phyloP scores from a whole-genome alignment of 2,888 invertebrate genomes.

The Pollenia griseotomentosa region DNA sequence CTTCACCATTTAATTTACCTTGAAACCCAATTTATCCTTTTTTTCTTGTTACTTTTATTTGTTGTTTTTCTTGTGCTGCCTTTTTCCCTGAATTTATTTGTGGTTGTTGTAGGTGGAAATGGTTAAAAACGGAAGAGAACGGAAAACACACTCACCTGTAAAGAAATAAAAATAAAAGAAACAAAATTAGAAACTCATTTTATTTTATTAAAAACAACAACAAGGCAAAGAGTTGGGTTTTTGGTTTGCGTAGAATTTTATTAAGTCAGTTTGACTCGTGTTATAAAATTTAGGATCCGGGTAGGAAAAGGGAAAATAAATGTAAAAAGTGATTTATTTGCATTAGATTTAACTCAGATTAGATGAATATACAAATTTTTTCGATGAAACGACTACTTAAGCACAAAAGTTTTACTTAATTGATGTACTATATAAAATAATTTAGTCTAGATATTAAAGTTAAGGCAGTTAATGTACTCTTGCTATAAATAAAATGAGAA shows the following conservation, averaged over 20 bases:
- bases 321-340: conserved; percentile 11
- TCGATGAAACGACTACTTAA: background rate
- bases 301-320: background rate
- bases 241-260: background rate
- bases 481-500: no score
- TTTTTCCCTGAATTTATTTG: background rate
- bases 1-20: conserved; percentile 64
- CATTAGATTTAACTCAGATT: conserved; percentile 13
- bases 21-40: conserved; percentile 47
- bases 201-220: conserved; percentile 23
- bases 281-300: no score
- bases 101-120: background rate
- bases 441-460: no score
- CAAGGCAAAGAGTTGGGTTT: background rate
- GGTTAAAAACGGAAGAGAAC: background rate
- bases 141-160: conserved; percentile 58
- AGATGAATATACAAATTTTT: background rate
- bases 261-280: background rate
- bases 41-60: background rate
- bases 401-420: no score
- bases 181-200: conserved; percentile 59
- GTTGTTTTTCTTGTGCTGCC: background rate
- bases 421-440: no score
- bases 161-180: conserved; percentile 47
- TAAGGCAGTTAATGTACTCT: no score